A percentile compares a stretch with the other conserved stretches of the same genome.
phyloP scores from a whole-genome alignment of 2,888 invertebrate genomes.

The Orthonychiurus folsomi region DNA sequence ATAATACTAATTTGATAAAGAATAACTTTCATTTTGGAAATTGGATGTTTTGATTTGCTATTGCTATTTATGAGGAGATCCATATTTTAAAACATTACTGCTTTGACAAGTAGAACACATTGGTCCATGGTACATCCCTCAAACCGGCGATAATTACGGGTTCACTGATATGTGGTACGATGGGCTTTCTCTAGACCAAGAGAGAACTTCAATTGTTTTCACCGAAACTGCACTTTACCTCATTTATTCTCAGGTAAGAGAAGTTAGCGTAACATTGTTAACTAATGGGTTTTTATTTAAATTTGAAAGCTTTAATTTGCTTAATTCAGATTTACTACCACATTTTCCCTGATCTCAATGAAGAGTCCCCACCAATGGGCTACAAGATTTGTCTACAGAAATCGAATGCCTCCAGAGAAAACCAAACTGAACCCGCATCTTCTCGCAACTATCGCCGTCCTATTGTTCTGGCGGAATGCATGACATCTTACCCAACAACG shows the following conservation, averaged over 20 bases:
- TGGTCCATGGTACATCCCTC: constrained; percentile 32
- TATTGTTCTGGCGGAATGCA: constrained; percentile 31
- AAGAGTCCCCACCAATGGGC: constrained; percentile 20
- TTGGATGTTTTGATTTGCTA: constrained; percentile 6
- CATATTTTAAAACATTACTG: too few relatives aligned
- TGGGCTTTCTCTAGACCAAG: constrained; percentile 22
- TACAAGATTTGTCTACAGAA: constrained; percentile 32
- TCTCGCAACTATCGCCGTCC: constrained; percentile 16
- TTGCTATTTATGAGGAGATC: too few relatives aligned
- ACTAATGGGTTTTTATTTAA: too few relatives aligned
- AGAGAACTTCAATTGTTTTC: constrained; percentile 29
- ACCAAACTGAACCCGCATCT: too few relatives aligned
- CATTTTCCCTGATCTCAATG: constrained; percentile 5
- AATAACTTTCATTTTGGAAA: not conserved
- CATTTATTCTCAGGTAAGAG: constrained; percentile 36
- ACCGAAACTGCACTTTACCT: constrained; percentile 27
- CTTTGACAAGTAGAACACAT: constrained; percentile 37
- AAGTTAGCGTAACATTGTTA: too few relatives aligned
- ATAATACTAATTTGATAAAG: too few relatives aligned
- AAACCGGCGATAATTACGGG: constrained; percentile 23
- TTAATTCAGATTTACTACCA: constrained; percentile 31
- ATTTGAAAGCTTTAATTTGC: not conserved
- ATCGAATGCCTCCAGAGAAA: too few relatives aligned
- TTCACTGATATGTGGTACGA: constrained; percentile 34
- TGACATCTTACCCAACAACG: constrained; percentile 26